These are phyloP conservation scores for Girardinichthys multiradiatus DNA, from an alignment of 2,113 vertebrate species.

Conservation along the genomic window DNA sequence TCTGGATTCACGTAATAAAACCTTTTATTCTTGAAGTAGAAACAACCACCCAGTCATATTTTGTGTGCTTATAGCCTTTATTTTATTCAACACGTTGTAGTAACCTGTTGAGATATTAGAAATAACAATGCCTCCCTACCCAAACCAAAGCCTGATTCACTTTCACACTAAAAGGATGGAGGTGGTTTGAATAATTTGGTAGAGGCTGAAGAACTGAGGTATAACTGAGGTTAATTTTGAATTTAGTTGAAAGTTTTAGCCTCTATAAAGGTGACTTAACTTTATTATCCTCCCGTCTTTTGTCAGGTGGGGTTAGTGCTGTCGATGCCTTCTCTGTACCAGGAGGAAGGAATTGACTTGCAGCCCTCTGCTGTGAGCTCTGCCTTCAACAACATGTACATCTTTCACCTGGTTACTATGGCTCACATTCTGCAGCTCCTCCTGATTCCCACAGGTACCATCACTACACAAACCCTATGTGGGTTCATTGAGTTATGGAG, in stretches of 20 bases:
- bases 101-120: too few relatives aligned
- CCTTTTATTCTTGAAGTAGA: background rate
- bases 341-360: constrained; percentile 90
- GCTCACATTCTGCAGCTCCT: constrained; percentile 91
- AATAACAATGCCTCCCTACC: too few relatives aligned
- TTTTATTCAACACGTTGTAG: too few relatives aligned
- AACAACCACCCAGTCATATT: too few relatives aligned
- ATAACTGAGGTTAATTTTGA: background rate
- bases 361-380: constrained; percentile 91
- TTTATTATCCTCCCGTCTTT: background rate
- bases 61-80: too few relatives aligned
- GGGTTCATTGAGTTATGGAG: too few relatives aligned
- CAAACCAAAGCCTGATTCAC: too few relatives aligned
- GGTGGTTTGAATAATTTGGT: too few relatives aligned
- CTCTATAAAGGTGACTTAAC: background rate
- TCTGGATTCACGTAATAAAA: background rate
- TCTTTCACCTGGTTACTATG: constrained; percentile 94
- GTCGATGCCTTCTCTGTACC: constrained; percentile 92
- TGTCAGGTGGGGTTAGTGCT: constrained; percentile 89
- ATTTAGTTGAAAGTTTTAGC: too few relatives aligned
- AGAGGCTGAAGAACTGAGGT: too few relatives aligned
- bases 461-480: background rate
- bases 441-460: constrained; percentile 80
- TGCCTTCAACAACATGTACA: constrained; percentile 92
- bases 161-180: too few relatives aligned